Evolutionary conservation across 2,888 invertebrate genomes (phyloP).

Genomic region (Eristalis pertinax): DNA sequence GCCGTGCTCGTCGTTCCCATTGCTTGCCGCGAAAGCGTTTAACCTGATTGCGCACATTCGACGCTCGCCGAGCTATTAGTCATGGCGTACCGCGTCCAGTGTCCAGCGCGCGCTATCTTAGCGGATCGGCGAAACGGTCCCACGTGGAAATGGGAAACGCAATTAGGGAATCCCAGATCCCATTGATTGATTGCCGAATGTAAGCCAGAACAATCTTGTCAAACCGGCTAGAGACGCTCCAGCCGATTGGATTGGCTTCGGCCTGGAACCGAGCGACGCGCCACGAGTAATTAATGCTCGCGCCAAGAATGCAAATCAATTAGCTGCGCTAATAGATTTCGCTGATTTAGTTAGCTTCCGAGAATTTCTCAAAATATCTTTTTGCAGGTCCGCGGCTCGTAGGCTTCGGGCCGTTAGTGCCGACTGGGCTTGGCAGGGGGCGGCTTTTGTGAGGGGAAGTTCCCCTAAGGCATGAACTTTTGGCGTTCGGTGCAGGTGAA

Average conservation of each 20-base stretch:
- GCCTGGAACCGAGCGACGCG: neutral
- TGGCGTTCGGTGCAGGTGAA: too few species aligned
- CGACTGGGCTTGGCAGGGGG: neutral
- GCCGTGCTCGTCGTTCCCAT: neutral
- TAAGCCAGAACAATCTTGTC: constrained; percentile 1
- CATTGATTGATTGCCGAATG: neutral
- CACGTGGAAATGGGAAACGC: neutral
- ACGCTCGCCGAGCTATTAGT: constrained; percentile 6
- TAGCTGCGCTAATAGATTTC: constrained; percentile 20
- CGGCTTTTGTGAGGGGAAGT: neutral
- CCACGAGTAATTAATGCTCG: constrained; percentile 22
- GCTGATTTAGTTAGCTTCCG: constrained; percentile 30
- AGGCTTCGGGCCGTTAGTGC: neutral
- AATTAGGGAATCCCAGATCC: neutral
- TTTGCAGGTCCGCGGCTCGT: neutral
- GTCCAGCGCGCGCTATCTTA: neutral
- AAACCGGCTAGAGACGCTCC: neutral
- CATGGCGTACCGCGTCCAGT: neutral
- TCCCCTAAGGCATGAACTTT: neutral
- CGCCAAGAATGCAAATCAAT: constrained; percentile 23
- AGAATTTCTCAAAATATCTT: constrained; percentile 22
- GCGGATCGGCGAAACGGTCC: constrained; percentile 2
- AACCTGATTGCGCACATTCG: constrained; percentile 36
- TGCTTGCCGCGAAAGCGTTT: constrained; percentile 12
- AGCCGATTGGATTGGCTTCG: too few species aligned